A percentile compares a stretch with the other conserved stretches of the same genome.
phyloP scores from a whole-genome alignment of 2,113 vertebrate species.

The Cromileptes altivelis region DNA sequence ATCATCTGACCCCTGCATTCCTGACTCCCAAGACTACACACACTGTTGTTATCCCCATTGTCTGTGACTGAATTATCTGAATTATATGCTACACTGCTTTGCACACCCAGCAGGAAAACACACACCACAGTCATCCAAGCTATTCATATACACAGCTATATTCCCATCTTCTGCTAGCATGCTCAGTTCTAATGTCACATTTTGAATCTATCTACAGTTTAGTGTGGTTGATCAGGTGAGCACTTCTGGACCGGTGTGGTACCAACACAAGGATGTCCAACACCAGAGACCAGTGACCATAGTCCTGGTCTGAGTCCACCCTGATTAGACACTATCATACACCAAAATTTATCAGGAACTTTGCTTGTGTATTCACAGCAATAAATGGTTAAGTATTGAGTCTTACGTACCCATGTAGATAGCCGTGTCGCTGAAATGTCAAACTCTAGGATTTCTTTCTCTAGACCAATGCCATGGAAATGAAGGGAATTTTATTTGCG shows the following conservation, averaged over 20 bases:
- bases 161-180: not conserved
- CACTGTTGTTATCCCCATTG: constrained; percentile 14
- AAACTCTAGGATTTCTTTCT: too few species aligned
- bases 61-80: constrained; percentile 27
- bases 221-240: not conserved
- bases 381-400: too few species aligned
- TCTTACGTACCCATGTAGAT: too few species aligned
- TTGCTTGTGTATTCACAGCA: too few species aligned
- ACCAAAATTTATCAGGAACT: too few species aligned
- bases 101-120: constrained; percentile 24
- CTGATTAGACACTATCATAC: not conserved
- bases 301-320: not conserved
- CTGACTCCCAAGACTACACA: constrained; percentile 14
- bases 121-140: constrained; percentile 19
- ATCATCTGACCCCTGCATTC: constrained; percentile 40
- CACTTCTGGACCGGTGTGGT: not conserved
- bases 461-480: too few species aligned
- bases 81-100: constrained; percentile 46
- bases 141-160: constrained; percentile 4
- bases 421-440: too few species aligned
- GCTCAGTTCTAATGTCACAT: not conserved
- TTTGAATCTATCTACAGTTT: not conserved
- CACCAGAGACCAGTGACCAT: not conserved
- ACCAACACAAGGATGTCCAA: not conserved
- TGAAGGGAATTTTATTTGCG: too few species aligned